Evolutionary conservation across 1,140 invertebrate genomes (phyloP).

Genomic region (Pogonomyrmex californicus): DNA sequence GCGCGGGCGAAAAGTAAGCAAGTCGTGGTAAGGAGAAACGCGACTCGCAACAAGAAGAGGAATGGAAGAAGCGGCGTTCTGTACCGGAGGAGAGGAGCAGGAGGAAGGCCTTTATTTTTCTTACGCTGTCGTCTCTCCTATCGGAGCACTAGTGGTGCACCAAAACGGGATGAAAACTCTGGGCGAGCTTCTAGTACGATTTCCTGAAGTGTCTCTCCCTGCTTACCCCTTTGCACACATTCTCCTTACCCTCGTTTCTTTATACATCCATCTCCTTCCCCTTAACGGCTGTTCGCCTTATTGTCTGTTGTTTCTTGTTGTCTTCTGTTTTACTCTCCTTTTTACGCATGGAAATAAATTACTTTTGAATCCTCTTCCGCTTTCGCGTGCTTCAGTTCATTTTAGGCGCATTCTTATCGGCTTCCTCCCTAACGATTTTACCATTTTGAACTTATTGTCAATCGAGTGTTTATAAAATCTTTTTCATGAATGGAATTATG

Average conservation of each 20-base stretch:
- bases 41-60: slow-evolving; percentile 25
- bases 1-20: slow-evolving; percentile 47
- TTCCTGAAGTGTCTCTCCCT: slow-evolving; percentile 70
- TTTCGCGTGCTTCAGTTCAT: neutral
- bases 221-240: slow-evolving; percentile 54
- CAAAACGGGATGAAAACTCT: slow-evolving; percentile 73
- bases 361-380: neutral
- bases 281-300: slow-evolving; percentile 16
- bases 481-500: neutral
- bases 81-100: slow-evolving; percentile 33
- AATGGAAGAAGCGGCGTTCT: slow-evolving; percentile 41
- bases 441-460: neutral
- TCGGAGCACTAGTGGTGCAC: slow-evolving; percentile 57
- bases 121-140: slow-evolving; percentile 61
- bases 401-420: slow-evolving; percentile 29
- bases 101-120: slow-evolving; percentile 74
- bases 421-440: neutral
- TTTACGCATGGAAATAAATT: slow-evolving; percentile 39
- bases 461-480: neutral
- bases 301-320: slow-evolving; percentile 29
- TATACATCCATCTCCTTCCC: slow-evolving; percentile 34
- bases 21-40: slow-evolving; percentile 41
- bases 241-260: slow-evolving; percentile 16
- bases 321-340: neutral
- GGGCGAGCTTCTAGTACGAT: slow-evolving; percentile 73